phyloP scores from a whole-genome alignment of 2,888 invertebrate species.

The Chromoteleia sp. region DNA sequence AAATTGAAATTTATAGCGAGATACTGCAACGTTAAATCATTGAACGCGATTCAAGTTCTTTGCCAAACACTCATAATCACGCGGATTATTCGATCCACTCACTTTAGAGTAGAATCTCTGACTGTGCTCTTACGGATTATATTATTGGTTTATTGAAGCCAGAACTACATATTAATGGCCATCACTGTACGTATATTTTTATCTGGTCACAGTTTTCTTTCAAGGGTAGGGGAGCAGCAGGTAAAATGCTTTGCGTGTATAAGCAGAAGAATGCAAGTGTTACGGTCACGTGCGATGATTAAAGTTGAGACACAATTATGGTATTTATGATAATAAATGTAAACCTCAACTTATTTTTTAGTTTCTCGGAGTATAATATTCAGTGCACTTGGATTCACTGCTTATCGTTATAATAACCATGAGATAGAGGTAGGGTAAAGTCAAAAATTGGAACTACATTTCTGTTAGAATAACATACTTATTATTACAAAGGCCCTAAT shows the following conservation, averaged over 20 bases:
- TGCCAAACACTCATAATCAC: constrained; percentile 56
- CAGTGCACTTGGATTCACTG: constrained; percentile 9
- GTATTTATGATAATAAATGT: constrained; percentile 35
- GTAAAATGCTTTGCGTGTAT: constrained; percentile 22
- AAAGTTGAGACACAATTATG: constrained; percentile 6
- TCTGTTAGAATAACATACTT: background rate
- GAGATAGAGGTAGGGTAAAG: constrained; percentile 4
- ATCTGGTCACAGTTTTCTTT: constrained; percentile 24
- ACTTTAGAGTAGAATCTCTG: constrained; percentile 50
- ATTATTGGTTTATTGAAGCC: constrained; percentile 50
- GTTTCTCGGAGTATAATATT: background rate
- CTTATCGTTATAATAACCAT: background rate
- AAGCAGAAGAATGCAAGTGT: constrained; percentile 14
- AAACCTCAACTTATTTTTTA: constrained; percentile 9
- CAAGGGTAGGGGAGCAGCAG: constrained; percentile 37
- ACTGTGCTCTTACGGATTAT: constrained; percentile 48
- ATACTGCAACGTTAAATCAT: constrained; percentile 15
- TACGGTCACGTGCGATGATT: constrained; percentile 18
- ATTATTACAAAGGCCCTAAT: background rate
- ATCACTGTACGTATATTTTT: constrained; percentile 42
- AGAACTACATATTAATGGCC: constrained; percentile 52
- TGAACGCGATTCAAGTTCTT: constrained; percentile 38
- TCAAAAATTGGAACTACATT: background rate
- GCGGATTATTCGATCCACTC: constrained; percentile 44
- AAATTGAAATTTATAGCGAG: background rate